A percentile compares a stretch with the other conserved stretches of the same genome.
Evolutionary conservation across 1,140 invertebrate genomes (phyloP).

Genomic region (Andricus grossulariae): DNA sequence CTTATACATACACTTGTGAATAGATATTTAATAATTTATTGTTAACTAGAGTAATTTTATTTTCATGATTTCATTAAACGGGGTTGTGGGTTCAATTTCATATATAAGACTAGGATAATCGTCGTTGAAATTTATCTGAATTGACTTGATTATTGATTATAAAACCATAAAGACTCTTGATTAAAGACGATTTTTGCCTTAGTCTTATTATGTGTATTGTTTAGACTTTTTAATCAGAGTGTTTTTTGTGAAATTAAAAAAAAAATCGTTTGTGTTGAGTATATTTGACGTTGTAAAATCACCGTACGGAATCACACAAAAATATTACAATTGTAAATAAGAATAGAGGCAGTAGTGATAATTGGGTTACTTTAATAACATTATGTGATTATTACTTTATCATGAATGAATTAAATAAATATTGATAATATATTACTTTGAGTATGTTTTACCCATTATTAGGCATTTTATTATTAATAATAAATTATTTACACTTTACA

Average conservation of each 20-base stretch:
- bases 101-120: background rate
- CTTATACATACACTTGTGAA: constrained; percentile 71
- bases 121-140: background rate
- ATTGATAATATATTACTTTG: constrained; percentile 66
- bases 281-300: constrained; percentile 35
- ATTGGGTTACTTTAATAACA: constrained; percentile 68
- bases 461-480: background rate
- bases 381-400: constrained; percentile 73
- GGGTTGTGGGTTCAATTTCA: constrained; percentile 58
- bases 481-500: too few species aligned
- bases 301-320: constrained; percentile 38
- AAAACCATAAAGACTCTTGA: too few species aligned
- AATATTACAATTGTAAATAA: constrained; percentile 63
- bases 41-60: constrained; percentile 70
- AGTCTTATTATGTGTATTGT: background rate
- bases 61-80: constrained; percentile 59
- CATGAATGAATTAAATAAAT: constrained; percentile 72
- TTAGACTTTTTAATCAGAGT: too few species aligned
- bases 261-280: too few species aligned
- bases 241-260: too few species aligned
- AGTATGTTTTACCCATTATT: constrained; percentile 15
- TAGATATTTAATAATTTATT: constrained; percentile 76
- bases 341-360: constrained; percentile 63
- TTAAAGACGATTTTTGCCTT: background rate
- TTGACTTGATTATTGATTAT: too few species aligned